phyloP scores from a whole-genome alignment of 2,113 vertebrate species.

The Pimephales promelas region DNA sequence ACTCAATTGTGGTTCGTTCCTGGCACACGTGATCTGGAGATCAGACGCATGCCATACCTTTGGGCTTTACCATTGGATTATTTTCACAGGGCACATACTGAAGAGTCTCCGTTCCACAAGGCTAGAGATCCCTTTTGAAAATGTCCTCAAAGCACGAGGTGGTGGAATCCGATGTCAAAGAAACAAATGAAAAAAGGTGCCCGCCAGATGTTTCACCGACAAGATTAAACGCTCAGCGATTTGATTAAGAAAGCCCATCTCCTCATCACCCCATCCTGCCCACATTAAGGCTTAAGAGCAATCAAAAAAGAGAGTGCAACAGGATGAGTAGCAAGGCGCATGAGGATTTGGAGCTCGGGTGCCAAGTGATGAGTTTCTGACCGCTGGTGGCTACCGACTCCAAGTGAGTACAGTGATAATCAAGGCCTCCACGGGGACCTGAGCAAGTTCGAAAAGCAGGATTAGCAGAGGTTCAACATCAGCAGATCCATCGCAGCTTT shows the following conservation, averaged over 20 bases:
- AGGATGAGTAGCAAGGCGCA: conserved; percentile 53
- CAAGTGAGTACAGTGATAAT: not conserved
- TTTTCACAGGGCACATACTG: conserved; percentile 58
- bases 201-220: conserved; percentile 89
- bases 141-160: conserved; percentile 29
- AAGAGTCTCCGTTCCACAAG: conserved; percentile 47
- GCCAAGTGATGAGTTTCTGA: conserved; percentile 51
- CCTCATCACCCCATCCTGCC: conserved; percentile 74
- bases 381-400: conserved; percentile 7
- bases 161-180: conserved; percentile 54
- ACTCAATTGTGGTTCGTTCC: conserved; percentile 87
- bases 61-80: conserved; percentile 70
- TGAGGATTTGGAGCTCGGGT: conserved; percentile 51
- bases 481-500: not conserved
- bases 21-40: conserved; percentile 83
- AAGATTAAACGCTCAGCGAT: conserved; percentile 73
- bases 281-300: conserved; percentile 56
- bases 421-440: not conserved
- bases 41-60: conserved; percentile 87
- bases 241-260: conserved; percentile 84
- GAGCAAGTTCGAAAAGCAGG: not conserved
- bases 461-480: conserved; percentile 4
- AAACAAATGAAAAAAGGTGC: conserved; percentile 84
- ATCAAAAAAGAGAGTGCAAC: conserved; percentile 46
- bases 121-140: conserved; percentile 23